Percentiles rank a stretch among this genome's conserved stretches.
These are phyloP conservation scores for Teleogryllus oceanicus DNA, from an alignment of 2,888 invertebrate species.

Conservation along the genomic window DNA sequence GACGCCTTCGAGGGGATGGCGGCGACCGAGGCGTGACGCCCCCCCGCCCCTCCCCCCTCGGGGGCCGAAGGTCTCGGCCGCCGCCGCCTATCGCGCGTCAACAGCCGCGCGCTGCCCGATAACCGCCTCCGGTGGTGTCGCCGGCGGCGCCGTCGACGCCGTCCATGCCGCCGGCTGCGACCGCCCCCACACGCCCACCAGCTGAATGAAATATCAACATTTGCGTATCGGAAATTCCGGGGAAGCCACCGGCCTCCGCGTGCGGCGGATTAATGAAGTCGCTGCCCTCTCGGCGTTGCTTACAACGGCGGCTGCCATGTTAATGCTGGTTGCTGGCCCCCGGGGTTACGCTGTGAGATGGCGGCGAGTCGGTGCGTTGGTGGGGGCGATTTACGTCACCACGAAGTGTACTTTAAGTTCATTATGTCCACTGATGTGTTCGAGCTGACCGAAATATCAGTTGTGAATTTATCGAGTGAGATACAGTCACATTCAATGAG, in stretches of 20 bases:
- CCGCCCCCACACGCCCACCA: neutral
- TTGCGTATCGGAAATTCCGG: neutral
- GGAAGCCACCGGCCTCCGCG: neutral
- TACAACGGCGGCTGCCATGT: no score
- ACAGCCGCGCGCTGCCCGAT: neutral
- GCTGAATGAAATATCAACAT: neutral
- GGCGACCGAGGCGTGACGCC: neutral
- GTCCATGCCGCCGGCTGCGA: neutral
- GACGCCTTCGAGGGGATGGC: conserved; percentile 1
- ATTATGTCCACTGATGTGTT: no score
- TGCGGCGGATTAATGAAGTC: no score
- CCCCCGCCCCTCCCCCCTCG: neutral
- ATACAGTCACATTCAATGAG: no score
- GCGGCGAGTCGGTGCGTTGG: no score
- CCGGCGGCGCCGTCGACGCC: neutral
- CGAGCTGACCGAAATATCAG: no score
- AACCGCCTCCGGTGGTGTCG: neutral
- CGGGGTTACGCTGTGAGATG: no score
- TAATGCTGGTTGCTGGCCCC: no score
- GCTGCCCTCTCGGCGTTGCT: no score
- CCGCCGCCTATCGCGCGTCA: neutral
- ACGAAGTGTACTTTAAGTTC: no score
- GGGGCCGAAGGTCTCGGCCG: neutral
- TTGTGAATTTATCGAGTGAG: no score
- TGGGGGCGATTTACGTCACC: no score